Base-by-base conservation (phyloP, 2,888 invertebrate species). In the Callimorpha dominula region DNA sequence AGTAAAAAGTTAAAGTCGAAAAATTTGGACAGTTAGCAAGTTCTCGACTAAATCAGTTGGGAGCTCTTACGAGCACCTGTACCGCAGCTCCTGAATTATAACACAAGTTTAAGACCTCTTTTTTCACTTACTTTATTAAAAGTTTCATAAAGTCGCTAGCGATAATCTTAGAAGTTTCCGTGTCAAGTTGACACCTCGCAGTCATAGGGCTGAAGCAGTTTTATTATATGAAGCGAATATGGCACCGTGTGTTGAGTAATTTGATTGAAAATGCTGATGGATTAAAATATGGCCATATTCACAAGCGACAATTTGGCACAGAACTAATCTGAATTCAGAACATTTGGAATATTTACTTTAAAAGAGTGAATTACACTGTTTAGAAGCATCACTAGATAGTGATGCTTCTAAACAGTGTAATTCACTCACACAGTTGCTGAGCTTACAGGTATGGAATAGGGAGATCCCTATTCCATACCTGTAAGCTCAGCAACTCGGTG, bases 111-210 rank as follows among this genome's bases (percentile, higher is more conserved):
- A 70, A 40, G 50, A 62, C 71, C 52, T 57, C 60, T 85, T 87
- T 86, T 86, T 88, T 87, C 87, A 85, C 85, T 87, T 81, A 86
- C 81, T 82, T 87, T 86, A 87, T 87, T 87, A 87, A 84, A 87
- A 87, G 81, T 87, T 87, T 73, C 73, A 77, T 76, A 76, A 85
- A 81, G 81, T 76, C 74, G 68, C 69, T 75, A 70, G 81, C 80
- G 83, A 85, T 86, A 87, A 85, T 87, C 81, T 78, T 15, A 12
- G 14, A 77, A 84, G 76, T 82, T 81, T 31, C 20, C 62, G 57
- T 77, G 81, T 80, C 78, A 76, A 70, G 78, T 78, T 78, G 78
- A 78, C 75, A 81, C 78, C 31, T 70, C 15, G 73, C n/a, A 20
- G 70, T 43, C 40, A 42, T 43, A 68, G 40, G 60, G 31, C 52